Percentiles rank a stretch among this genome's conserved stretches.
phyloP scores from a whole-genome alignment of 2,888 invertebrate species.

The Crocallis elinguaria region DNA sequence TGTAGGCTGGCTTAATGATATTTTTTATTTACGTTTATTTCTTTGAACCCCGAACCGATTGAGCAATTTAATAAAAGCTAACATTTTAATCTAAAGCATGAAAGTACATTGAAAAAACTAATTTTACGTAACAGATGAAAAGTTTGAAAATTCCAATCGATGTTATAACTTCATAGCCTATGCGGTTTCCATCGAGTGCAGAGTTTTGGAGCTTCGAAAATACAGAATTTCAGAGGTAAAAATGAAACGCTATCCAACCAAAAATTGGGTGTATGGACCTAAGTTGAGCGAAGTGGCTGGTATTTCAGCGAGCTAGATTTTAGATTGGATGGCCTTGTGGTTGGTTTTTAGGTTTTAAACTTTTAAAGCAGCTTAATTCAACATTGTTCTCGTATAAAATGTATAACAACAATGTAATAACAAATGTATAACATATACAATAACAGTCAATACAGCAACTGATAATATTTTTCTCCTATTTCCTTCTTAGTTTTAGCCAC shows the following conservation, averaged over 20 bases:
- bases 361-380: no score
- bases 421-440: no score
- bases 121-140: constrained; percentile 7
- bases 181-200: constrained; percentile 39
- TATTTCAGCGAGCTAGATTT: constrained; percentile 55
- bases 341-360: no score
- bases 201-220: constrained; percentile 54
- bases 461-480: no score
- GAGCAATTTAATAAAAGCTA: no score
- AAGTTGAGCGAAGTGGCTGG: constrained; percentile 62
- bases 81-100: not conserved
- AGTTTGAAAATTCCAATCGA: constrained; percentile 41
- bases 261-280: constrained; percentile 41
- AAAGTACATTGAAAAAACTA: not conserved
- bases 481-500: no score
- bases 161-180: constrained; percentile 53
- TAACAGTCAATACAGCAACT: no score
- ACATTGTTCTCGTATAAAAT: no score
- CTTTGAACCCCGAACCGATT: no score
- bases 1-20: no score
- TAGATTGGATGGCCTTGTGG: not conserved
- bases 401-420: no score
- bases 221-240: constrained; percentile 59
- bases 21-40: no score
- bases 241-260: constrained; percentile 42